Evolutionary conservation across 2,797 vertebrate species (phyloP).

Genomic region (Aeoliscus strigatus): DNA sequence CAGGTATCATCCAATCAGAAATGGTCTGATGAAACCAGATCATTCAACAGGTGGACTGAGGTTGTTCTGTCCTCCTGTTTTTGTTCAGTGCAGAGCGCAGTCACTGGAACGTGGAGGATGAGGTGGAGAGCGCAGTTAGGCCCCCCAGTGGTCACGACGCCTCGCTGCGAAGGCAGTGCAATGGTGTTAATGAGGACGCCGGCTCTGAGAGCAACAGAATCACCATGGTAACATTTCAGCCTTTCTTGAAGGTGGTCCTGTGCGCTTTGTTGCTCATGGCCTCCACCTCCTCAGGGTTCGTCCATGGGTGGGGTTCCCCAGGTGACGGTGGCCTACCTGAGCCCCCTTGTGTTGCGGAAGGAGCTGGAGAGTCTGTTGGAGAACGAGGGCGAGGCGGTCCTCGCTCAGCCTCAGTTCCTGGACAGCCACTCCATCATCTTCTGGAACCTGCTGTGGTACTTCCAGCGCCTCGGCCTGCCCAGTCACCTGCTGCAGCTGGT

Average conservation of each 20-base stretch:
- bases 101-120: slow-evolving; percentile 59
- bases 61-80: slow-evolving; percentile 1
- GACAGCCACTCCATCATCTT: slow-evolving; percentile 98
- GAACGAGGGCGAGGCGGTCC: slow-evolving; percentile 94
- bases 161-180: slow-evolving; percentile 66
- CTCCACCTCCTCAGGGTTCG: too few relatives aligned
- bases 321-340: slow-evolving; percentile 94
- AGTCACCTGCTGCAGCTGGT: slow-evolving; percentile 93
- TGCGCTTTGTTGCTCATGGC: too few relatives aligned
- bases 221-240: slow-evolving; percentile 60
- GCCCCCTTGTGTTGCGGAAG: slow-evolving; percentile 93
- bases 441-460: slow-evolving; percentile 99
- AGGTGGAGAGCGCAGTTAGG: slow-evolving; percentile 52
- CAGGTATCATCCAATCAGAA: slow-evolving; percentile 80
- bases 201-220: slow-evolving; percentile 64
- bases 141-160: slow-evolving; percentile 44
- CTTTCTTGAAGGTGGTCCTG: too few relatives aligned
- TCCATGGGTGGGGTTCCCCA: slow-evolving; percentile 81
- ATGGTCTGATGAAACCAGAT: too few relatives aligned
- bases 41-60: too few relatives aligned
- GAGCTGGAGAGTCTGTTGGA: slow-evolving; percentile 95
- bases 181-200: slow-evolving; percentile 80
- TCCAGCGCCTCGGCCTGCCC: slow-evolving; percentile 88
- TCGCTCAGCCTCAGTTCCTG: slow-evolving; percentile 75
- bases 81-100: slow-evolving; percentile 78